phyloP scores from a whole-genome alignment of 1,140 invertebrate genomes.

The Musca vetustissima region DNA sequence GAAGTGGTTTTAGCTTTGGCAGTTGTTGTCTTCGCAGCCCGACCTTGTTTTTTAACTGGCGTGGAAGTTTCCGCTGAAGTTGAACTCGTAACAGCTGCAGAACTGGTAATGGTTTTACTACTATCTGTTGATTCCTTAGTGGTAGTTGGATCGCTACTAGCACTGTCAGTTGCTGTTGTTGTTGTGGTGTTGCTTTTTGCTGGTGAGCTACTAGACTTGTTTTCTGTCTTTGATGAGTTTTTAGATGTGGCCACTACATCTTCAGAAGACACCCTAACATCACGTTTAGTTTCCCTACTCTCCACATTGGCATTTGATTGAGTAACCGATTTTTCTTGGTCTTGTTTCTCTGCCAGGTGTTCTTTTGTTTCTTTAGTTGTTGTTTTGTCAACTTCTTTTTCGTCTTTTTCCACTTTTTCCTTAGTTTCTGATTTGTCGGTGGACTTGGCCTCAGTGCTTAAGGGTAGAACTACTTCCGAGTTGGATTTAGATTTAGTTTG shows the following conservation, averaged over 20 bases:
- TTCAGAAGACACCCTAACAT: not conserved
- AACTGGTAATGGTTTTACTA: not conserved
- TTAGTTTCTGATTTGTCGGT: no score
- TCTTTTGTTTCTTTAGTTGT: slow-evolving; percentile 1
- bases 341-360: not conserved
- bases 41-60: slow-evolving; percentile 1
- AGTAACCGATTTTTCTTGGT: not conserved
- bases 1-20: not conserved
- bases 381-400: not conserved
- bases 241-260: not conserved
- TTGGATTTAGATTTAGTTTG: no score
- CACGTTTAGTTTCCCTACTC: not conserved
- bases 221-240: not conserved
- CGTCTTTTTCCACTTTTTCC: not conserved
- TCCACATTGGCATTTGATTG: not conserved
- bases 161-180: not conserved
- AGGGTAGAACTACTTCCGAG: no score
- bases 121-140: slow-evolving; percentile 16
- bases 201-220: no score
- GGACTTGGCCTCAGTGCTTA: no score
- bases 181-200: not conserved
- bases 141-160: no score
- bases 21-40: not conserved
- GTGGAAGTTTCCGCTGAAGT: slow-evolving; percentile 3
- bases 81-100: not conserved